phyloP scores from a whole-genome alignment of 2,888 invertebrate genomes.

The Saturnia japonica region DNA sequence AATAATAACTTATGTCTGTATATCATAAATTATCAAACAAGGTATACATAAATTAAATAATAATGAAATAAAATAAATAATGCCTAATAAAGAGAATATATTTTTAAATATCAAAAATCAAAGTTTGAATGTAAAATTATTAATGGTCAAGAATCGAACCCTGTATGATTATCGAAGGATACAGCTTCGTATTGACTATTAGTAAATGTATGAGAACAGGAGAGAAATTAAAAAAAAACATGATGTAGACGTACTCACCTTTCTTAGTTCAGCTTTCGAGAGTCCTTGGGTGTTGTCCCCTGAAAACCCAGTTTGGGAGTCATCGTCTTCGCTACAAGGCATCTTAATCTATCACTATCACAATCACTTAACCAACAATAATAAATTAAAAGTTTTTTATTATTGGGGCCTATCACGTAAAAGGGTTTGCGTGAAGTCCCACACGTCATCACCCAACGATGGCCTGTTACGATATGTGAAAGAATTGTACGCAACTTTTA shows the following conservation, averaged over 20 bases:
- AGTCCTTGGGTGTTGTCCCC: slow-evolving; percentile 66
- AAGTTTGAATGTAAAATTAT: neutral
- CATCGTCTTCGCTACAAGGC: slow-evolving; percentile 85
- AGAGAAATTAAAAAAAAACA: neutral
- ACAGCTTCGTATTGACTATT: neutral
- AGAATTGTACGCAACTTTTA: slow-evolving; percentile 49
- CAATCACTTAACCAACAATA: slow-evolving; percentile 17
- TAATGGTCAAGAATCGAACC: neutral
- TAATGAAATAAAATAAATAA: neutral
- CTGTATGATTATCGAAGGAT: neutral
- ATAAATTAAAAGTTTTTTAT: neutral
- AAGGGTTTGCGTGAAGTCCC: slow-evolving; percentile 17
- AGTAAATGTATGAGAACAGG: neutral
- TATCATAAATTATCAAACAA: too few species aligned
- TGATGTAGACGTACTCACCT: slow-evolving; percentile 70
- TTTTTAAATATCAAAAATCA: neutral
- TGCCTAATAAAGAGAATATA: neutral
- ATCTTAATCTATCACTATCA: slow-evolving; percentile 54
- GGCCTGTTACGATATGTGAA: slow-evolving; percentile 48
- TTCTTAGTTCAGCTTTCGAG: slow-evolving; percentile 87
- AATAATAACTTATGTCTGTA: too few species aligned
- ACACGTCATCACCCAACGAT: slow-evolving; percentile 46
- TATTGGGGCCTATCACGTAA: neutral
- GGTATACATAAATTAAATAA: too few species aligned
- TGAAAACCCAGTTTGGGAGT: slow-evolving; percentile 68